Evolutionary conservation across 1,140 invertebrate species (phyloP), one percentile per base, ranked within the genome.

Genomic region (Calliopsis andreniformis): DNA sequence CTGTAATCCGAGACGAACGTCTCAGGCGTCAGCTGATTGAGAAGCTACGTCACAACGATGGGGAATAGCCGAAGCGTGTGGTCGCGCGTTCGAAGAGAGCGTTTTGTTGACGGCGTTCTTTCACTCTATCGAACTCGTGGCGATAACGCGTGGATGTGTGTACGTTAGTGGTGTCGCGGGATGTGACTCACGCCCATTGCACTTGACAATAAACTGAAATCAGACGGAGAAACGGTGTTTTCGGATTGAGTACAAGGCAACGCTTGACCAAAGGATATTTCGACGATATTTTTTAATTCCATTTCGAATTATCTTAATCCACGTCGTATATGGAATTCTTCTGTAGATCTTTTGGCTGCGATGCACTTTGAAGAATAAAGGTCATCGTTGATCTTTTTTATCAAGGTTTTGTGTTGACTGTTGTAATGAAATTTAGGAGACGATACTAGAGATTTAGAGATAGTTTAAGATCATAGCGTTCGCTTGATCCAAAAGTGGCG

Each of bases 1-100:
- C n/a, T 18, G 67, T 45, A 20, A 56, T 55, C 32, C 28, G 43
- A 51, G 43, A 55, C 64, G 45, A 55, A 63, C 61, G 63, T 77
- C 49, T 32, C 53, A 28, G 70, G 53, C 68, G 49, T 86, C 86
- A 86, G 85, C 85, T 87, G 86, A 85, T 85, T 67, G 77, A 35
- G 58, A 76, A 79, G 66, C 73, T 78, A 78, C 84, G 86, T 87
- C 85, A 84, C 84, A 78, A 84, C 77, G 78, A 61, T 55, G 47
- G 47, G 66, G 66, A 76, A 71, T 81, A 73, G 59, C 73, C 80
- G 69, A 69, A 81, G 73, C 69, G 59, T 78, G 59, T 51, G 32
- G 71, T n/a, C 62, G 32, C 32, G 39, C 71, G 70, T 62, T 70
- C 75, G 68, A 75, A 64, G 45, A 73, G 77, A 51, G 64, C 78